Evolutionary conservation across 92 coral and sea anemone genomes (phyloP), one percentile per base, ranked within the genome.

Genomic region (Epizoanthus scotinus): DNA sequence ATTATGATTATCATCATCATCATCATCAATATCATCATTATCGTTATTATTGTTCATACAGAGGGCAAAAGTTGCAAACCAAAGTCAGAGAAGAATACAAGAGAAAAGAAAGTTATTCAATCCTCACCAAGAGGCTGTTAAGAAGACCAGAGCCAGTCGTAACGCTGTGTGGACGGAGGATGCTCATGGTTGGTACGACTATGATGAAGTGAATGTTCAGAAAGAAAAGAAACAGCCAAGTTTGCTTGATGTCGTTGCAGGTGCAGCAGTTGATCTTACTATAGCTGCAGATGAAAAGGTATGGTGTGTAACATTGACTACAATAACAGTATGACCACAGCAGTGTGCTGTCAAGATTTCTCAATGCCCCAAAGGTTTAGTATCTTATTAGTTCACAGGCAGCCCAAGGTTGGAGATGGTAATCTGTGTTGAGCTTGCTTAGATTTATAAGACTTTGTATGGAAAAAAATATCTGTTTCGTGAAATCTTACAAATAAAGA

Each of bases 201-300:
- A 3, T 18, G 14, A 25, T 15, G 27, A 29, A 73, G 27, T 19
- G 29, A 12, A 54, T 56, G 26, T 73, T 8, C 28, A 40, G 71
- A 55, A 3, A 5, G 49, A 47, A 25, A 64, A 28, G 56, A 65
- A 64, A 31, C 65, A 65, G 42, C 63, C 78, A 0, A 67, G 74
- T 81, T 68, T 79, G 38, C 73, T 64, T 79, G 73, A 79, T 65
- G 63, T 61, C 5, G 65, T 64, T 19, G 65, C 64, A 12, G 64
- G 63, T 29, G 74, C 73, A 50, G 60, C 54, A 40, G 73, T 64
- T 50, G 98, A 95, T 87, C 87, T 93, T 22, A 91, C 98, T 47
- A 89, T 95, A 8, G 98, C 98, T 44, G 91, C 94, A 21, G 90
- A 93, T 82, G 98, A 93, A 65, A 90, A 93, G 97, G 97, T 93